Evolutionary conservation across 2,797 vertebrate genomes (phyloP).

Genomic region (Leuciscus waleckii): DNA sequence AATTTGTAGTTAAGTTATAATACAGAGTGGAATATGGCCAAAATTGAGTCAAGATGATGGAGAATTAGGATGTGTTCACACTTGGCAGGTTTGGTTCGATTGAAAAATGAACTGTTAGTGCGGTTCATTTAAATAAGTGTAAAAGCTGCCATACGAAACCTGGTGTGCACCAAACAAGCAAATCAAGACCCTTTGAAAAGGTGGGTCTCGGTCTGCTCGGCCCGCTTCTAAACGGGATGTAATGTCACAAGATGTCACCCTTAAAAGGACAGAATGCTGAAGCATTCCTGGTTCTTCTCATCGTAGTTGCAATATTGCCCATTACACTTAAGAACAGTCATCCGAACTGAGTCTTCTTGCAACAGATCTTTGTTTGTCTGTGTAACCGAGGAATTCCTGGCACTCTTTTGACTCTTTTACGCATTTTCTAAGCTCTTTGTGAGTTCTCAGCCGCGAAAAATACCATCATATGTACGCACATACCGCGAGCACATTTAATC

Average conservation of each 20-base stretch:
- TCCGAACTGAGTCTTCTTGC: neutral
- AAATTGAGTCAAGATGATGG: neutral
- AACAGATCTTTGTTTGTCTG: neutral
- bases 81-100: neutral
- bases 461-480: neutral
- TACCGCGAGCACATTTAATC: neutral
- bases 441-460: neutral
- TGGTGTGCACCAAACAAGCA: neutral
- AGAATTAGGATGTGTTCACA: neutral
- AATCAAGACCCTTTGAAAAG: neutral
- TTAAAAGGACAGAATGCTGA: neutral
- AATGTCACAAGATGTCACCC: neutral
- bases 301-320: neutral
- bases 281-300: neutral
- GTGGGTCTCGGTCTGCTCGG: neutral
- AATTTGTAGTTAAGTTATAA: neutral
- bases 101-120: neutral
- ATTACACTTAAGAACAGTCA: neutral
- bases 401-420: neutral
- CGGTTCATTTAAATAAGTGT: neutral
- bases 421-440: neutral
- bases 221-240: neutral
- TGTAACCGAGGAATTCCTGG: neutral
- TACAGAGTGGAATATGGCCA: neutral
- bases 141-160: neutral